These are phyloP conservation scores for Ectemnius continuus DNA, from an alignment of 2,888 invertebrate species.

Conservation along the genomic window DNA sequence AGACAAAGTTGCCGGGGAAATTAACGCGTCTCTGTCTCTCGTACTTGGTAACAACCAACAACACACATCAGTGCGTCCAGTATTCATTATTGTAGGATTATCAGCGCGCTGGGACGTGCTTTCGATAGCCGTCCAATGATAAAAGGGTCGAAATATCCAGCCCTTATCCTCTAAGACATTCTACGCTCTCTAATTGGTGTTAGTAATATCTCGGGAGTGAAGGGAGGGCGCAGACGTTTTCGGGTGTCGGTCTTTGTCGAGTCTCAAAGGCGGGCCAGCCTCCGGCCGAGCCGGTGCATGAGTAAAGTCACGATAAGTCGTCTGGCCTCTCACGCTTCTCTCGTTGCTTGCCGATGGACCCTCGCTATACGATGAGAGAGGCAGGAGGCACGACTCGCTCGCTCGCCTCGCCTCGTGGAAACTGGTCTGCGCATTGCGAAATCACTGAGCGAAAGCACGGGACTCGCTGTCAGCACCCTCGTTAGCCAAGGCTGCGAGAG, in stretches of 20 bases:
- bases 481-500: slow-evolving; percentile 53
- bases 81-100: slow-evolving; percentile 34
- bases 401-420: neutral
- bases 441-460: slow-evolving; percentile 39
- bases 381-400: neutral
- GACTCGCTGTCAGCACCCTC: slow-evolving; percentile 55
- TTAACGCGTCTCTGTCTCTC: slow-evolving; percentile 25
- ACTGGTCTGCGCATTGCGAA: slow-evolving; percentile 32
- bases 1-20: slow-evolving; percentile 39
- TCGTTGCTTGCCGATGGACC: slow-evolving; percentile 22
- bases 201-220: neutral
- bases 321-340: slow-evolving; percentile 13
- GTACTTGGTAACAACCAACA: slow-evolving; percentile 7
- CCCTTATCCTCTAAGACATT: neutral
- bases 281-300: neutral
- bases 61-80: slow-evolving; percentile 15
- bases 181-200: slow-evolving; percentile 1
- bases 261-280: neutral
- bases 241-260: neutral
- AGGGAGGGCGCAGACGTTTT: neutral
- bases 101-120: neutral
- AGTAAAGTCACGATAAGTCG: slow-evolving; percentile 1
- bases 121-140: neutral
- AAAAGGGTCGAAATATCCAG: neutral
- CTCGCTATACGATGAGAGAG: too few relatives aligned